phyloP scores from a whole-genome alignment of 2,113 vertebrate species.

The Sinocyclocheilus anshuiensis region DNA sequence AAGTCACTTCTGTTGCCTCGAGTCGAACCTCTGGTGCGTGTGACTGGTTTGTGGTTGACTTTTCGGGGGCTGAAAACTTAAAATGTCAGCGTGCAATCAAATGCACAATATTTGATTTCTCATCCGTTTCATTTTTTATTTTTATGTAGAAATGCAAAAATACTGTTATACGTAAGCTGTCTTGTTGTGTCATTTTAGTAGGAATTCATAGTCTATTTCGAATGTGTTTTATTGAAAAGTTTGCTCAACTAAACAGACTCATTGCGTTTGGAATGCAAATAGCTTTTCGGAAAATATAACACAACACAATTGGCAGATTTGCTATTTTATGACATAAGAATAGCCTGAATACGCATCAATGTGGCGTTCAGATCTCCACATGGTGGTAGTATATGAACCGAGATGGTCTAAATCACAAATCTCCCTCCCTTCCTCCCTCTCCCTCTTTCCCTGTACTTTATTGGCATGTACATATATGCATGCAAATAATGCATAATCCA shows the following conservation, averaged over 20 bases:
- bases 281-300: background rate
- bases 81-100: constrained; percentile 13
- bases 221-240: background rate
- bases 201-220: background rate
- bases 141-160: background rate
- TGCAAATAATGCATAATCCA: background rate
- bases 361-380: constrained; percentile 52
- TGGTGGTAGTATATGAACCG: constrained; percentile 60
- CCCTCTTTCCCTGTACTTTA: background rate
- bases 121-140: background rate
- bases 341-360: background rate
- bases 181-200: background rate
- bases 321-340: background rate
- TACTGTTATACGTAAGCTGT: background rate
- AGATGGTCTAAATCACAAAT: constrained; percentile 24
- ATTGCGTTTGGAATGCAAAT: background rate
- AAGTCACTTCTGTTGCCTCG: constrained; percentile 27
- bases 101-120: background rate
- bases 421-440: background rate
- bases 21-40: constrained; percentile 1
- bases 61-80: background rate
- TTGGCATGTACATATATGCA: background rate
- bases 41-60: background rate
- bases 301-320: background rate
- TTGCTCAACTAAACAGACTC: background rate